Evolutionary conservation across 2,888 invertebrate genomes (phyloP).

Genomic region (Pollenia angustigena): DNA sequence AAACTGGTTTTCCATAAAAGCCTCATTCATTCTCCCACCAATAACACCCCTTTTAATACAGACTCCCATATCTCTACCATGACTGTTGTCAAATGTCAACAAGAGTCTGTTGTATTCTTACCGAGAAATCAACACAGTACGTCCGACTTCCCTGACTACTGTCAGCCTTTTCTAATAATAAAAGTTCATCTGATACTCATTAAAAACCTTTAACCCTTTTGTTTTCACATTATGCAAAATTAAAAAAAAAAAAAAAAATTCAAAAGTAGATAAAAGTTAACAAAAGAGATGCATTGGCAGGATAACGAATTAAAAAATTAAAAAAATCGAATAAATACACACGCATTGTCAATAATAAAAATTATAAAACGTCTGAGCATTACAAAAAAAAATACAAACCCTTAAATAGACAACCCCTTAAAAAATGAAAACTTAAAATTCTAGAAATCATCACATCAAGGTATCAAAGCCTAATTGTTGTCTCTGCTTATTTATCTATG

Average conservation of each 20-base stretch:
- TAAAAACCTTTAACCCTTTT: constrained; percentile 70
- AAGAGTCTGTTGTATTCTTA: constrained; percentile 52
- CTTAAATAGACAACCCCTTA: constrained; percentile 62
- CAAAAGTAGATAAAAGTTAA: constrained; percentile 51
- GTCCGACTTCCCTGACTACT: neutral
- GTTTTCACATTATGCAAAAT: constrained; percentile 34
- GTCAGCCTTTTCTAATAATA: constrained; percentile 1
- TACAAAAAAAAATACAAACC: constrained; percentile 39
- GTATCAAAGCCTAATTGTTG: constrained; percentile 49
- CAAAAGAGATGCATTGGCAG: constrained; percentile 50
- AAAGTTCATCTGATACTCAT: constrained; percentile 65
- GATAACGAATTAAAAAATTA: constrained; percentile 76
- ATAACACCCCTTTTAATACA: neutral
- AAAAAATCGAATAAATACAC: constrained; percentile 69
- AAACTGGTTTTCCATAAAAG: constrained; percentile 8
- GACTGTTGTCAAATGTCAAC: constrained; percentile 66
- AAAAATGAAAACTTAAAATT: neutral
- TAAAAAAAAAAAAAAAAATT: neutral
- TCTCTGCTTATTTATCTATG: neutral
- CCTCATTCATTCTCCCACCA: neutral
- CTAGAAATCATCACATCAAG: constrained; percentile 43
- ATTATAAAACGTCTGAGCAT: constrained; percentile 8
- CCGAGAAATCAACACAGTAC: constrained; percentile 35
- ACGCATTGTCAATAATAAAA: constrained; percentile 59
- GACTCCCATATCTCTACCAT: constrained; percentile 4